Evolutionary conservation across 2,888 invertebrate genomes (phyloP).

Genomic region (Branchinecta sandiegonensis): DNA sequence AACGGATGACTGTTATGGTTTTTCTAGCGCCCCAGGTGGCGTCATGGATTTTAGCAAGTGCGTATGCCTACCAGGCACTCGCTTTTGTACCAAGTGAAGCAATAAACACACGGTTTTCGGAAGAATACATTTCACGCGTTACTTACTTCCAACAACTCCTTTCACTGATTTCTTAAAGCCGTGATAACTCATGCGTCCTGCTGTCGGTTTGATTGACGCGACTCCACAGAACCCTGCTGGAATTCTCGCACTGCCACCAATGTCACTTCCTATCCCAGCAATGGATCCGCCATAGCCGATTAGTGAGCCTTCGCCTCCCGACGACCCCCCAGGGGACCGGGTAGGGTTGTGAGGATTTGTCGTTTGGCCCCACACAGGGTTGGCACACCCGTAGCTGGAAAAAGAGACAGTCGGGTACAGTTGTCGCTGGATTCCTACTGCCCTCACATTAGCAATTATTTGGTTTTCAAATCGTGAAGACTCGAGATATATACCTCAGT

Average conservation of each 20-base stretch:
- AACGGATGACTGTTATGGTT: no score
- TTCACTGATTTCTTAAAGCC: conserved; percentile 14
- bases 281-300: conserved; percentile 36
- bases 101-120: no score
- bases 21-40: no score
- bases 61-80: no score
- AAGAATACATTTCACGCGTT: no score
- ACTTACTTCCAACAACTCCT: conserved; percentile 21
- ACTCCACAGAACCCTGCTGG: conserved; percentile 38
- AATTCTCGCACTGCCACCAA: conserved; percentile 38
- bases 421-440: no score
- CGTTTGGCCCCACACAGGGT: conserved; percentile 36
- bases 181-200: conserved; percentile 31
- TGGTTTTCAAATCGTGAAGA: no score
- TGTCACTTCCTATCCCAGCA: conserved; percentile 37
- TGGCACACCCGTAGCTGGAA: conserved; percentile 31
- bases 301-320: conserved; percentile 37
- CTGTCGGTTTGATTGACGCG: conserved; percentile 36
- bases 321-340: conserved; percentile 37
- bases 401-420: not conserved
- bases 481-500: no score
- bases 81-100: no score
- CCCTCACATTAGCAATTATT: no score
- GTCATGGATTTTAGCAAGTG: no score
- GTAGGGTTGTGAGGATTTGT: conserved; percentile 34